A percentile compares a stretch with the other conserved stretches of the same genome.
phyloP scores from a whole-genome alignment of 2,797 vertebrate genomes.

The Heteromormyrus szaboi region DNA sequence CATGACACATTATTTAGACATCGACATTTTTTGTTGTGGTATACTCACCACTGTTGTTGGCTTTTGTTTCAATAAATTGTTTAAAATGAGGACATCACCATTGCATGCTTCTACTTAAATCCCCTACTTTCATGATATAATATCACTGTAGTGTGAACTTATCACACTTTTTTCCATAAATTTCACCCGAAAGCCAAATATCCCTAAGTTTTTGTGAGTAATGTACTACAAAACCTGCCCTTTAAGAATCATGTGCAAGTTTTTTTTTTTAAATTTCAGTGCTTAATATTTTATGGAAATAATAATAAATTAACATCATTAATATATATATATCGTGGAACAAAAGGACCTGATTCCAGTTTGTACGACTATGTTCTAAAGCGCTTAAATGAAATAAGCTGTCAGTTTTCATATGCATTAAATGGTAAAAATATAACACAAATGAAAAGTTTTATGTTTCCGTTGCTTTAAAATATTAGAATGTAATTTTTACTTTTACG shows the following conservation, averaged over 20 bases:
- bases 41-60: neutral
- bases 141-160: neutral
- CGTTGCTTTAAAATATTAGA: neutral
- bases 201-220: neutral
- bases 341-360: neutral
- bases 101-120: neutral
- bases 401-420: neutral
- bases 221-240: neutral
- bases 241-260: neutral
- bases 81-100: neutral
- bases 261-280: neutral
- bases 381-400: neutral
- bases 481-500: neutral
- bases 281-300: neutral
- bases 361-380: neutral
- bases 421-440: neutral
- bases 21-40: neutral
- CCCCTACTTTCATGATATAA: neutral
- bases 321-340: neutral
- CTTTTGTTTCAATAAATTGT: neutral
- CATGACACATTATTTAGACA: neutral
- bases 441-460: neutral
- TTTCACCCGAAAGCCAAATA: neutral
- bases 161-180: neutral
- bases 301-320: neutral